A percentile compares a stretch with the other conserved stretches of the same genome.
Conservation (phyloP, 1,140 invertebrate genomes). For the Coenobita brevimanus region DNA sequence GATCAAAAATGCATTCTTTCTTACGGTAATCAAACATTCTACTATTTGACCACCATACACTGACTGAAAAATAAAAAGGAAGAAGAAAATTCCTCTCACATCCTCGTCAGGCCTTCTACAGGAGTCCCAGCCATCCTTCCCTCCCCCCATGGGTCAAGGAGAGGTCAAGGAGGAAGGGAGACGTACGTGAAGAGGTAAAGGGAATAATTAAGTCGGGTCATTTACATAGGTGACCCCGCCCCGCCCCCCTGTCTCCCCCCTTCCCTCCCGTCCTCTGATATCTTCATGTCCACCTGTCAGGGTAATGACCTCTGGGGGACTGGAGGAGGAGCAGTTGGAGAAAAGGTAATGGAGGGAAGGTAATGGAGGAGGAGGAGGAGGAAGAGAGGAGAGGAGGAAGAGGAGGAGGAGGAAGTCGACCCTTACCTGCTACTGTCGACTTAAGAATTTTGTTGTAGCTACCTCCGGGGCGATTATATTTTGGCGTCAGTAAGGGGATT, state of each 20-base stretch:
- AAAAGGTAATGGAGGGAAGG: background rate
- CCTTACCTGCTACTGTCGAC: too few relatives aligned
- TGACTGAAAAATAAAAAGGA: too few relatives aligned
- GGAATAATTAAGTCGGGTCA: conserved; percentile 41
- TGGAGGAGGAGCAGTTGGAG: background rate
- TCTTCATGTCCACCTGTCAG: conserved; percentile 29
- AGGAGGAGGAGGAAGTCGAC: background rate
- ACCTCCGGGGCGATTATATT: too few relatives aligned
- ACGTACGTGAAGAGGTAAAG: conserved; percentile 1
- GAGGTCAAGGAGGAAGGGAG: conserved; percentile 13
- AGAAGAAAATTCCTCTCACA: too few relatives aligned
- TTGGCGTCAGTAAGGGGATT: too few relatives aligned
- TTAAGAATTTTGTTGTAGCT: too few relatives aligned
- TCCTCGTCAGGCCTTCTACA: too few relatives aligned
- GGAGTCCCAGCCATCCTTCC: too few relatives aligned
- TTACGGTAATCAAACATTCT: too few relatives aligned
- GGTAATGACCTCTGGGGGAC: background rate
- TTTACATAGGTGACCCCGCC: conserved; percentile 34
- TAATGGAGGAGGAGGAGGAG: background rate
- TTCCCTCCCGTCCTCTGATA: conserved; percentile 24
- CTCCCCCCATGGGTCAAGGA: background rate
- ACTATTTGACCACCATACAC: too few relatives aligned
- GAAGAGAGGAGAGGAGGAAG: background rate
- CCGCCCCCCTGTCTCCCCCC: background rate
- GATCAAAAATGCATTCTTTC: too few relatives aligned